A percentile compares a stretch with the other conserved stretches of the same genome.
Conservation (phyloP, 2,113 vertebrate species). For the Tringa solitaria region DNA sequence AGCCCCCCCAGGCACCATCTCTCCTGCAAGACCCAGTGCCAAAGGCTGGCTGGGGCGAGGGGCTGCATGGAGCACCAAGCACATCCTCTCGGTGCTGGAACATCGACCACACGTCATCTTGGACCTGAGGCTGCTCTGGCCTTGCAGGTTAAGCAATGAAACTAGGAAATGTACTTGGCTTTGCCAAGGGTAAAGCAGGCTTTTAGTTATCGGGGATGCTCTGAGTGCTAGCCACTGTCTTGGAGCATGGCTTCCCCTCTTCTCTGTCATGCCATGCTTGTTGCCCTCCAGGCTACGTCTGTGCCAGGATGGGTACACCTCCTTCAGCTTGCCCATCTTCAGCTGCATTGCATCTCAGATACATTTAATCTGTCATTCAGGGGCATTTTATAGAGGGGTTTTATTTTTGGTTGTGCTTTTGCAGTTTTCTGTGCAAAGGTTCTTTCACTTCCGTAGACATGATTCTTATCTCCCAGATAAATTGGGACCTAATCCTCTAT, state of each 20-base stretch:
- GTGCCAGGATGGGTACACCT: background rate
- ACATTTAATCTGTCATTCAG: background rate
- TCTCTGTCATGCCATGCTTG: background rate
- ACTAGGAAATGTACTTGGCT: background rate
- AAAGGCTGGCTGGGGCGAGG: background rate
- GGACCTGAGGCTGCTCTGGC: background rate
- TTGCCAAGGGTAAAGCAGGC: background rate
- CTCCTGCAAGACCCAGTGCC: background rate
- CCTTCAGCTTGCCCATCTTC: background rate
- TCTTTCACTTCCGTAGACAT: background rate
- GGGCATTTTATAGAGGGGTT: background rate
- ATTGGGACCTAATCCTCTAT: background rate
- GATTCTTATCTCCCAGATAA: background rate
- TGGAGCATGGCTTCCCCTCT: fast-evolving
- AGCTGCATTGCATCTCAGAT: background rate
- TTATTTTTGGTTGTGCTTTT: background rate
- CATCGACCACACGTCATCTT: fast-evolving
- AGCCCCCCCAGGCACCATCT: background rate
- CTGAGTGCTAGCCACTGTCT: background rate
- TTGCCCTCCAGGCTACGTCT: background rate
- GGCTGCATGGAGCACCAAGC: background rate
- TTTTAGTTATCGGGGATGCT: background rate
- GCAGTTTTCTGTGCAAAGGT: background rate
- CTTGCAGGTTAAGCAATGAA: background rate
- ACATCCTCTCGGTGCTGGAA: fast-evolving